A percentile compares a stretch with the other conserved stretches of the same genome.
These are phyloP conservation scores for Luffia ferchaultella DNA, from an alignment of 2,888 invertebrate species.

Conservation along the genomic window DNA sequence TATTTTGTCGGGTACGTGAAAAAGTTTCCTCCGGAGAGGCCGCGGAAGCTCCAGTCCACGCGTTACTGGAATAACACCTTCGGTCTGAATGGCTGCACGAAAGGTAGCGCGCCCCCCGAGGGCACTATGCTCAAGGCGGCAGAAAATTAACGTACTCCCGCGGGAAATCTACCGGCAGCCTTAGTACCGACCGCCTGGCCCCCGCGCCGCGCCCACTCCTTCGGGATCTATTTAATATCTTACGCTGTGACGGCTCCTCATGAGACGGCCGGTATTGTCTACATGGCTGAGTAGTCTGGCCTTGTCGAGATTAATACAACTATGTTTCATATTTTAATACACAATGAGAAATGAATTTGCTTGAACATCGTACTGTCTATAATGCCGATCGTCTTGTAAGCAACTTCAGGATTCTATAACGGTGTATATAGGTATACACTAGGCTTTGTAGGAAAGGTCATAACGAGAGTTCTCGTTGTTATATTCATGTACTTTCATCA, in stretches of 20 bases:
- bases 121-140: constrained; percentile 79
- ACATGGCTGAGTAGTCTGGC: constrained; percentile 8
- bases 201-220: constrained; percentile 36
- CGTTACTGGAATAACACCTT: constrained; percentile 62
- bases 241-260: constrained; percentile 18
- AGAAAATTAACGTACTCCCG: constrained; percentile 77
- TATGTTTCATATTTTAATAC: constrained; percentile 2
- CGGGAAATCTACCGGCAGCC: constrained; percentile 71
- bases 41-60: constrained; percentile 54
- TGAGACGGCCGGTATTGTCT: constrained; percentile 19
- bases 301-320: constrained; percentile 4
- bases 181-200: constrained; percentile 46
- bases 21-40: constrained; percentile 46
- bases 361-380: no score
- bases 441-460: no score
- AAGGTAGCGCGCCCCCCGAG: constrained; percentile 68
- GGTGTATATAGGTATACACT: no score
- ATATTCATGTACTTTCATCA: no score
- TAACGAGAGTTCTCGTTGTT: no score
- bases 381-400: no score
- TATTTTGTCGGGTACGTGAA: constrained; percentile 21
- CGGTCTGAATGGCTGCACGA: constrained; percentile 59
- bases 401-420: no score
- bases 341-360: no score
- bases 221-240: constrained; percentile 58